Base-by-base conservation (phyloP, 2,888 invertebrate genomes). In the Agrotis segetum region DNA sequence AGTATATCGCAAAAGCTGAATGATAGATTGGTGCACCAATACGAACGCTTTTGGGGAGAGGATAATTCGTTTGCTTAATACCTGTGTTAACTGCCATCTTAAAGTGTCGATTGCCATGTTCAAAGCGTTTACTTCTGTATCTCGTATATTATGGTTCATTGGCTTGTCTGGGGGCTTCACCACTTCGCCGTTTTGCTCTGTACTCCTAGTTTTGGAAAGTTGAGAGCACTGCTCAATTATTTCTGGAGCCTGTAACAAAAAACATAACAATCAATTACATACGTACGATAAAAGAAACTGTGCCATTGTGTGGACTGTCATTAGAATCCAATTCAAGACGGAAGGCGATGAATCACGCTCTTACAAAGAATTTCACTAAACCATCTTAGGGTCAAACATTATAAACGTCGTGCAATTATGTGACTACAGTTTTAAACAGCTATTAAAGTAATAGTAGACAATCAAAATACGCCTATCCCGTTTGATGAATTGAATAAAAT, bases 21-120 rank as follows among this genome's bases (percentile, higher is more conserved):
- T 50, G 17, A 1, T 40, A 52, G 62, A 88, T 91, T 90, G 89
- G 90, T 92, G 91, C 92, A 92, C 89, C 90, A 91, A 90, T 74
- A 74, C 34, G 62, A 59, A 73, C 81, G 73, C 82, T 46, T 3
- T 49, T 58, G 17, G n/a, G 11, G 29, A 50, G 29, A 75, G 52
- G 17, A 58, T 21, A 47, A 40, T 44, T 47, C 11, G 6, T 60
- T 56, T 19, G 13, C 17, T n/a, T 60, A 64, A 62, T 95, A 98
- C 98, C 97, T 98, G 97, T 91, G 97, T 97, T 59, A 98, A 91
- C 89, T 98, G 98, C 98, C 98, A 98, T 88, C 97, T 96, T 76
- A 98, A 93, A 17, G 97, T 97, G 86, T 97, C 97, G 59, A 97
- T 96, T 90, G 97, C 97, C 85, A 97, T 97, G 86, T 97, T 97